Evolutionary conservation across 2,113 vertebrate species (phyloP).

Genomic region (Centropus unirufus): DNA sequence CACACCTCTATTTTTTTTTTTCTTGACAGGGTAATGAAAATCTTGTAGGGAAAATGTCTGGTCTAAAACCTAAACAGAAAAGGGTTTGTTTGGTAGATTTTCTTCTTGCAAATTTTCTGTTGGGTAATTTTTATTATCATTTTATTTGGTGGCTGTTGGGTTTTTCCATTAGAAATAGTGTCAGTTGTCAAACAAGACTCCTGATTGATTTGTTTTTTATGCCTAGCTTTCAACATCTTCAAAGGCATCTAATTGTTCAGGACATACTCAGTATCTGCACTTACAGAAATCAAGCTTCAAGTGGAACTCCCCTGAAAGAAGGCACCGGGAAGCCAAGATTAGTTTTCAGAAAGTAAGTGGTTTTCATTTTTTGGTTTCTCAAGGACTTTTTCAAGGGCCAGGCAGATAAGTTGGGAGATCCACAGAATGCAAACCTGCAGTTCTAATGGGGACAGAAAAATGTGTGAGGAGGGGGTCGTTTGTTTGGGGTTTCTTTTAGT

Average conservation of each 20-base stretch:
- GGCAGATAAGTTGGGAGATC: slow-evolving; percentile 47
- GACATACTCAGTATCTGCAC: slow-evolving; percentile 46
- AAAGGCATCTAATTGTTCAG: slow-evolving; percentile 54
- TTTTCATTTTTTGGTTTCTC: slow-evolving; percentile 59
- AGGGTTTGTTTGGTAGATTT: not conserved
- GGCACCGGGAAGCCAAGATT: slow-evolving; percentile 44
- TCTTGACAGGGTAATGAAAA: not conserved
- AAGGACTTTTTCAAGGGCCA: slow-evolving; percentile 57
- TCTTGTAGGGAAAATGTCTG: not conserved
- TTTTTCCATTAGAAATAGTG: not conserved
- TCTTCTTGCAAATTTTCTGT: not conserved
- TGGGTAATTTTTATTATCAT: not conserved
- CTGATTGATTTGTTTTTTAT: not conserved
- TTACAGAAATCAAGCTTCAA: slow-evolving; percentile 46
- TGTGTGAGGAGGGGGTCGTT: not conserved
- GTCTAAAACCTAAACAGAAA: not conserved
- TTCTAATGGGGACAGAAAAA: slow-evolving; percentile 6
- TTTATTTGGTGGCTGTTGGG: not conserved
- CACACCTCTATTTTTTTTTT: not conserved
- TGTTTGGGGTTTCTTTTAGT: slow-evolving; percentile 23
- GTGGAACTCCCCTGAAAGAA: slow-evolving; percentile 57
- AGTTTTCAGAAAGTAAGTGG: slow-evolving; percentile 62
- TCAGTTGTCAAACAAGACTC: slow-evolving; percentile 46
- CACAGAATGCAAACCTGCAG: slow-evolving; percentile 13
- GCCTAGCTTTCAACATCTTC: slow-evolving; percentile 41